Percentiles rank a stretch among this genome's conserved stretches.
phyloP scores from a whole-genome alignment of 1,140 invertebrate genomes.

The Callitettix versicolor region DNA sequence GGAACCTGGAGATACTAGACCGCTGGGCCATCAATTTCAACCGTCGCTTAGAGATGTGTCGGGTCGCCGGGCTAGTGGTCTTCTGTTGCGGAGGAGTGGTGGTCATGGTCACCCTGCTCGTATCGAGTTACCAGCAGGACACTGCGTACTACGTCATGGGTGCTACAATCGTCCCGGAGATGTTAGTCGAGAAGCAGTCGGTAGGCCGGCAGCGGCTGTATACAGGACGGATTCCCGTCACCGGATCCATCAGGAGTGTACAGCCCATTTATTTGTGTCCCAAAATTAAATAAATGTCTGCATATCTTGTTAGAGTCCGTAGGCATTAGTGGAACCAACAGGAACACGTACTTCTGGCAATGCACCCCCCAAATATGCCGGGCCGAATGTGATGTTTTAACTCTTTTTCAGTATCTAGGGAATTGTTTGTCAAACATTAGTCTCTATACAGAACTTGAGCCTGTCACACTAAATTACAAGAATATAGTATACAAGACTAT shows the following conservation, averaged over 20 bases:
- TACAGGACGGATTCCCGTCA: not conserved
- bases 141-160: constrained; percentile 5
- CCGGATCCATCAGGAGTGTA: not conserved
- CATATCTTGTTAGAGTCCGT: too few relatives aligned
- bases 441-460: too few relatives aligned
- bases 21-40: constrained; percentile 38
- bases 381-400: too few relatives aligned
- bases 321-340: too few relatives aligned
- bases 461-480: too few relatives aligned
- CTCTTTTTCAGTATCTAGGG: too few relatives aligned
- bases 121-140: constrained; percentile 32
- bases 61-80: constrained; percentile 38
- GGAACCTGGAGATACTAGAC: constrained; percentile 38
- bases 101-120: constrained; percentile 36
- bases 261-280: not conserved
- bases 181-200: not conserved
- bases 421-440: too few relatives aligned
- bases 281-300: too few relatives aligned
- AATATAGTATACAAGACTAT: too few relatives aligned
- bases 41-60: constrained; percentile 38
- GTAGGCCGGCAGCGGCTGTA: not conserved
- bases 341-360: too few relatives aligned
- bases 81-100: constrained; percentile 42
- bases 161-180: not conserved
- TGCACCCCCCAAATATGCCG: too few relatives aligned